Percentiles rank a stretch among this genome's conserved stretches.
These are phyloP conservation scores for Hymenochirus boettgeri DNA, from an alignment of 2,113 vertebrate species.

Conservation along the genomic window DNA sequence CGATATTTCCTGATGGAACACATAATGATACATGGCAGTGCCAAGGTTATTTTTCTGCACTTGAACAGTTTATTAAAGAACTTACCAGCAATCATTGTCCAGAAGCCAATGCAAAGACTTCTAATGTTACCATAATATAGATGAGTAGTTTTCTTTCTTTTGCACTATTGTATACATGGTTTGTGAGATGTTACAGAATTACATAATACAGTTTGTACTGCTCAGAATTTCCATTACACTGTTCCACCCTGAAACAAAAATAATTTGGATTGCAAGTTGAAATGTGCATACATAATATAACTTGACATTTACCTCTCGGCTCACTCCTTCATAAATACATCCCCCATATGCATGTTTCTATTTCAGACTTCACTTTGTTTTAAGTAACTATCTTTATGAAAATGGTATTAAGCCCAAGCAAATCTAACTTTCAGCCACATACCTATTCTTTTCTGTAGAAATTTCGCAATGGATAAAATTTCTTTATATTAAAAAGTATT, in stretches of 20 bases:
- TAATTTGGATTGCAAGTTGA: no score
- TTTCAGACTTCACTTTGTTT: constrained; percentile 4
- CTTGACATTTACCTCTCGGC: not conserved
- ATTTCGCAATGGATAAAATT: no score
- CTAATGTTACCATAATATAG: constrained; percentile 93
- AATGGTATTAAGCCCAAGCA: no score
- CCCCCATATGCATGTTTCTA: no score
- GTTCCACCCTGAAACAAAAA: not conserved
- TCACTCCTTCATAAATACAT: no score
- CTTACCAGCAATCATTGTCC: constrained; percentile 86
- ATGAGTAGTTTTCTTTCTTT: constrained; percentile 59
- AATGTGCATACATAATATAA: constrained; percentile 9
- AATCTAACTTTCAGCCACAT: no score
- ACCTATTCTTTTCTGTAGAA: constrained; percentile 13
- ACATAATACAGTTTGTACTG: constrained; percentile 36
- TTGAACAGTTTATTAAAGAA: constrained; percentile 96
- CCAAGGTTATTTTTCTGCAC: constrained; percentile 91
- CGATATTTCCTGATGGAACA: constrained; percentile 94
- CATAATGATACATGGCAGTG: constrained; percentile 99
- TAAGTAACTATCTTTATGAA: no score
- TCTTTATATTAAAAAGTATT: no score
- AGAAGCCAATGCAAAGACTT: constrained; percentile 80
- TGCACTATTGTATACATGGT: constrained; percentile 56
- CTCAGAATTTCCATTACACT: not conserved
- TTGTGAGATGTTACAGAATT: constrained; percentile 16